Conservation (phyloP, 2,113 vertebrate species). For the Balaeniceps rex region DNA sequence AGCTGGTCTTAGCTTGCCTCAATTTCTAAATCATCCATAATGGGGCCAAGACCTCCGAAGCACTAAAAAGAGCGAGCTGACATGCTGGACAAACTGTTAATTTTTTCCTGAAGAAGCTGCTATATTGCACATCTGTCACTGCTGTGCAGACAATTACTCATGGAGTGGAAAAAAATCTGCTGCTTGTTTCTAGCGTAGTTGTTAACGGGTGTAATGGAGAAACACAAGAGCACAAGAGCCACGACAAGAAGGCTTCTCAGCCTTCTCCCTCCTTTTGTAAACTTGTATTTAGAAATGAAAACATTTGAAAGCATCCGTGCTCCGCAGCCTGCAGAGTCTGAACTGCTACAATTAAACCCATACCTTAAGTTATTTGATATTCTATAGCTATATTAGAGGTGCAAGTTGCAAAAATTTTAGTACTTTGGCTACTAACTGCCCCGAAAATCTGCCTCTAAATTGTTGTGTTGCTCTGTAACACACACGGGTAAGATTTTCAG, state of each 20-base stretch:
- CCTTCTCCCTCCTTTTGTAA: not conserved
- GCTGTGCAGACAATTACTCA: conserved; percentile 84
- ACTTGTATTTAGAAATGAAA: not conserved
- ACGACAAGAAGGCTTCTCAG: not conserved
- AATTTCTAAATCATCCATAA: conserved; percentile 99
- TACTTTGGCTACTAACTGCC: not conserved
- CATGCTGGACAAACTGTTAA: conserved; percentile 96
- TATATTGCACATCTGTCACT: conserved; percentile 96
- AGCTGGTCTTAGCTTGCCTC: conserved; percentile 81
- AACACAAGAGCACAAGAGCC: not conserved
- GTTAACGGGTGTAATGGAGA: conserved; percentile 69
- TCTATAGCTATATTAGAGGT: not conserved
- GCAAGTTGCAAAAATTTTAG: not conserved
- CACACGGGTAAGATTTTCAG: not conserved
- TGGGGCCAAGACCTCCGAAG: conserved; percentile 96
- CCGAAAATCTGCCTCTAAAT: not conserved
- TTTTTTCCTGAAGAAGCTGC: conserved; percentile 91
- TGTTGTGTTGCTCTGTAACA: not conserved
- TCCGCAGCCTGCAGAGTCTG: not conserved
- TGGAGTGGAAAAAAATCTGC: conserved; percentile 62
- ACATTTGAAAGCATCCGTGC: not conserved
- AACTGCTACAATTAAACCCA: not conserved
- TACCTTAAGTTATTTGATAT: not conserved
- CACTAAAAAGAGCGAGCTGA: conserved; percentile 95
- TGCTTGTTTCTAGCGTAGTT: conserved; percentile 67